Evolutionary conservation across 2,888 invertebrate species (phyloP).

Genomic region (Drosophila vallismaia): DNA sequence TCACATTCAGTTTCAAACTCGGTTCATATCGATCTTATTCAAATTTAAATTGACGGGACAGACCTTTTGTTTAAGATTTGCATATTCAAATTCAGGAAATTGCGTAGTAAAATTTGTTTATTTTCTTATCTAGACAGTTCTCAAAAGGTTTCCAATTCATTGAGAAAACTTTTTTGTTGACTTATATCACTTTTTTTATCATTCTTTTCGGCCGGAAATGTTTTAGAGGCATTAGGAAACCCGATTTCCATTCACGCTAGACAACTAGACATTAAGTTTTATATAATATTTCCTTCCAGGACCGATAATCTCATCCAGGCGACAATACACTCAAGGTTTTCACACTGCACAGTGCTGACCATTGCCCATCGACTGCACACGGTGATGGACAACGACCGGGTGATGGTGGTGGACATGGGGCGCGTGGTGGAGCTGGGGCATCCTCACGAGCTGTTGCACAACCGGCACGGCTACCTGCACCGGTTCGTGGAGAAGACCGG

Average conservation of each 20-base stretch:
- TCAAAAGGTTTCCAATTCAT: neutral
- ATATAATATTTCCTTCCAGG: slow-evolving; percentile 80
- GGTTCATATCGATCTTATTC: neutral
- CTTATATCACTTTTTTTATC: neutral
- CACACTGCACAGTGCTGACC: slow-evolving; percentile 93
- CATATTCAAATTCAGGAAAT: neutral
- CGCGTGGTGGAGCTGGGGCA: slow-evolving; percentile 90
- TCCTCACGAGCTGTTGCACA: slow-evolving; percentile 88
- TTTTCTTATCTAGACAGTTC: neutral
- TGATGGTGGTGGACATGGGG: slow-evolving; percentile 92
- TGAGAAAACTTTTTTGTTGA: neutral
- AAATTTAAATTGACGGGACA: neutral
- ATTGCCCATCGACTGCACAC: slow-evolving; percentile 96
- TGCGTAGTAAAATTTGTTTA: neutral
- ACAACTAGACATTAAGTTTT: too few species aligned
- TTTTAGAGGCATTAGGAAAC: too few species aligned
- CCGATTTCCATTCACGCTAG: too few species aligned
- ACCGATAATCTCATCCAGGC: slow-evolving; percentile 94
- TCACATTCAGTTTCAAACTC: too few species aligned
- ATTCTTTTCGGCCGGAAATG: neutral
- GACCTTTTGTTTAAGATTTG: neutral
- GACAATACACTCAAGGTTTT: slow-evolving; percentile 91
- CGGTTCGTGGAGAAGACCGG: slow-evolving; percentile 89
- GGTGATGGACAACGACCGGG: slow-evolving; percentile 94
- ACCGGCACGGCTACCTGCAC: slow-evolving; percentile 86